Percentiles rank a stretch among this genome's conserved stretches.
Conservation (phyloP, 2,797 vertebrate species). For the Bradypodion ventrale region DNA sequence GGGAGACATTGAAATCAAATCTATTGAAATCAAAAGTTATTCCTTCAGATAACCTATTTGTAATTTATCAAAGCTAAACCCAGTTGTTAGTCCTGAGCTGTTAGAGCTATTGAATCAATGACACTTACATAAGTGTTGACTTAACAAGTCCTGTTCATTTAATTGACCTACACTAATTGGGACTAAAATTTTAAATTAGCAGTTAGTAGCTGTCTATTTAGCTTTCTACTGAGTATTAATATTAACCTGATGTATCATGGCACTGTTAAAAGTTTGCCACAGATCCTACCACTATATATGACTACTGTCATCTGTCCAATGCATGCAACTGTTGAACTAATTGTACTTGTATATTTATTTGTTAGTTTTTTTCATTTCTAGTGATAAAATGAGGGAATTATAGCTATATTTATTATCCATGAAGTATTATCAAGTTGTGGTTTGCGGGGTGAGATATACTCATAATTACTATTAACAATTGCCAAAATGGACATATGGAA, state of each 20-base stretch:
- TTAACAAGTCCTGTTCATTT: no score
- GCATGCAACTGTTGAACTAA: neutral
- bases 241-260: neutral
- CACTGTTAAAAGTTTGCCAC: neutral
- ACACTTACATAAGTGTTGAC: no score
- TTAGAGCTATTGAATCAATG: no score
- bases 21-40: neutral
- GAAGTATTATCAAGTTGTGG: neutral
- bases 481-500: accelerated
- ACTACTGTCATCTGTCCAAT: neutral
- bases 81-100: no score
- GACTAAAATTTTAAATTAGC: no score
- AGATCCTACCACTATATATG: neutral
- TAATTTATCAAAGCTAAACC: no score
- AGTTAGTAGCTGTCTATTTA: no score
- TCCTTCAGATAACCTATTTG: no score
- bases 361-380: neutral
- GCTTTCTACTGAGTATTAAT: neutral
- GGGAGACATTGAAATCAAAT: neutral
- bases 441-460: conserved; percentile 17
- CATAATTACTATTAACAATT: conserved; percentile 40
- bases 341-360: neutral
- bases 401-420: neutral
- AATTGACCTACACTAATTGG: no score
- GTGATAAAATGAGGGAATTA: neutral